Conservation (phyloP, 2,797 vertebrate species). For the Xiphorhynchus erythropygius region DNA sequence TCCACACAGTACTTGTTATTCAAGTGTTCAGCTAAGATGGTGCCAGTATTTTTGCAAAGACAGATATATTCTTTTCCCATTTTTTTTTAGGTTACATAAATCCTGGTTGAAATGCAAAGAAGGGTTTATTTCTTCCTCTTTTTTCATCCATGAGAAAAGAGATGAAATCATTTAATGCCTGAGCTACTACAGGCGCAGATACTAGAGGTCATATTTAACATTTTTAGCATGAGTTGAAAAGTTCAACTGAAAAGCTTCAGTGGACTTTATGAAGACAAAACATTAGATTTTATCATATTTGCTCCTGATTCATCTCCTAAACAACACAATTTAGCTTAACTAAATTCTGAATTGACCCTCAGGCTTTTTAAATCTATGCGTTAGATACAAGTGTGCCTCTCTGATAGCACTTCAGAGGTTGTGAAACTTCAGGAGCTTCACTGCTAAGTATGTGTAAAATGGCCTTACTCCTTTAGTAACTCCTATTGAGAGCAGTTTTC, state of each 20-base stretch:
- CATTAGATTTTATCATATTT: not conserved
- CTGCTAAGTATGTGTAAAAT: not conserved
- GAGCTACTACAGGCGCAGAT: not conserved
- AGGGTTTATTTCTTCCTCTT: not conserved
- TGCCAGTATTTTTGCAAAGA: not conserved
- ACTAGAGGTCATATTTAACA: not conserved
- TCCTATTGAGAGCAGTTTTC: not conserved
- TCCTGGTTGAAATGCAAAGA: not conserved
- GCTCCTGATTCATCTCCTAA: not conserved
- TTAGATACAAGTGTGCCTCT: not conserved
- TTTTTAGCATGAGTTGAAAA: slow-evolving; percentile 30
- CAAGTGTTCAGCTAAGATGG: not conserved
- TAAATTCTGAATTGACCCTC: not conserved
- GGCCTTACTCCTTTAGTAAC: not conserved
- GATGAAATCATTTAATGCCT: not conserved
- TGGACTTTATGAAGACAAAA: slow-evolving; percentile 34
- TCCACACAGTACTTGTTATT: not conserved
- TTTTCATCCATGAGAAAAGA: not conserved
- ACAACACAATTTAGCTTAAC: not conserved
- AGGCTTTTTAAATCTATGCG: not conserved
- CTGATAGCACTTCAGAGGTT: not conserved
- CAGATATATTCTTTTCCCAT: not conserved
- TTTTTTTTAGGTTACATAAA: not conserved
- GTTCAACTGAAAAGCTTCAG: slow-evolving; percentile 49
- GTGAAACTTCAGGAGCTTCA: not conserved